These are phyloP conservation scores for Hirudinaria manillensis DNA, from an alignment of 2,888 invertebrate species.

Conservation along the genomic window DNA sequence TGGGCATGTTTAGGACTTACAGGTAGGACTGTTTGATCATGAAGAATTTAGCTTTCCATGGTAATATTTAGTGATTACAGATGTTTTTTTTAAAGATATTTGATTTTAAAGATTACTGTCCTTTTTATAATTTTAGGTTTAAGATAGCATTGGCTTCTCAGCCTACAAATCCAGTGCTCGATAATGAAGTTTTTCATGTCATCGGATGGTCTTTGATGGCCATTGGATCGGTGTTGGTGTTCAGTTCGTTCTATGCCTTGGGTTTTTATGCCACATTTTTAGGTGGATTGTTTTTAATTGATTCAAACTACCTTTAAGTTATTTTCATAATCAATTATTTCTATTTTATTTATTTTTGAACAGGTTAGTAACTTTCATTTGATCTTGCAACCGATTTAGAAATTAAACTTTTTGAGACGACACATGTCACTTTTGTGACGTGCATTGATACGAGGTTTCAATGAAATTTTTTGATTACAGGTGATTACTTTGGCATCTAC, in stretches of 20 bases:
- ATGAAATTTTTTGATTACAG: neutral
- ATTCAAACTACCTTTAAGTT: too few relatives aligned
- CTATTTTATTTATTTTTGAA: too few relatives aligned
- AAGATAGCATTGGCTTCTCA: conserved; percentile 30
- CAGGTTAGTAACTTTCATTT: neutral
- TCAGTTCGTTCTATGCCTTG: conserved; percentile 30
- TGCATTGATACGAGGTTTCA: neutral
- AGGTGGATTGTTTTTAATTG: conserved; percentile 26
- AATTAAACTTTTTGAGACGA: too few relatives aligned
- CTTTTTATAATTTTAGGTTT: conserved; percentile 28
- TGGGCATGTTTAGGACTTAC: conserved; percentile 31
- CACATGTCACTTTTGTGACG: neutral
- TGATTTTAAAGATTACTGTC: too few relatives aligned
- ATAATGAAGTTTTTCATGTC: conserved; percentile 30
- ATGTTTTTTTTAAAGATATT: too few relatives aligned
- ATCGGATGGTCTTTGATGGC: conserved; percentile 28
- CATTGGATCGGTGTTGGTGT: conserved; percentile 30
- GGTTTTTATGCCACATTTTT: conserved; percentile 36
- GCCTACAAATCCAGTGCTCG: conserved; percentile 29
- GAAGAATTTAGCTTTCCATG: neutral
- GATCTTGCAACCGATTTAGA: neutral
- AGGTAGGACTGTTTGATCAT: conserved; percentile 19
- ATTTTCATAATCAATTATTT: too few relatives aligned
- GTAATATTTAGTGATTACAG: neutral
- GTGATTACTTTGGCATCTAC: conserved; percentile 31